phyloP scores from a whole-genome alignment of 2,888 invertebrate genomes.

The Epirrita christyi region DNA sequence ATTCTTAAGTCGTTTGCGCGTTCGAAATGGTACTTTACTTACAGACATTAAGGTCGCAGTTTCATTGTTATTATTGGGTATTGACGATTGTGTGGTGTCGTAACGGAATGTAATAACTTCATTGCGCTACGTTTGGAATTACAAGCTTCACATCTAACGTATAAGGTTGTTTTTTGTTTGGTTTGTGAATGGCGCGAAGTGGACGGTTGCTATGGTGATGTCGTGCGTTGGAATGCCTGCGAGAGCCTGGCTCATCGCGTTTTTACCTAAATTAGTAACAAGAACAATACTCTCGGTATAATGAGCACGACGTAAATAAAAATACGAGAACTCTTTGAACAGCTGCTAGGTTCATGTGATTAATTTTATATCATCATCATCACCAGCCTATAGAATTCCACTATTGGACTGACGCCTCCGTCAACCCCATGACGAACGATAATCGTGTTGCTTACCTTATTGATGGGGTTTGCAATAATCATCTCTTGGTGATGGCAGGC shows the following conservation, averaged over 20 bases:
- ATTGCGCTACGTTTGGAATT: slow-evolving; percentile 67
- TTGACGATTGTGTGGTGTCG: slow-evolving; percentile 73
- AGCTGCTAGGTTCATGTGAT: too few relatives aligned
- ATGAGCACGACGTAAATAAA: slow-evolving; percentile 40
- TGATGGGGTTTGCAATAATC: too few relatives aligned
- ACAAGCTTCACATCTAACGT: slow-evolving; percentile 56
- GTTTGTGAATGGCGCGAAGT: slow-evolving; percentile 53
- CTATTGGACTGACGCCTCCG: too few relatives aligned
- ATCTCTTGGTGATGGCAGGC: too few relatives aligned
- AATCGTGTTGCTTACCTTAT: too few relatives aligned
- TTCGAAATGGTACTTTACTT: slow-evolving; percentile 76
- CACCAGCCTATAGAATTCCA: too few relatives aligned
- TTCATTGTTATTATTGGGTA: slow-evolving; percentile 77
- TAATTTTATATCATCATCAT: too few relatives aligned
- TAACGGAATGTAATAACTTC: slow-evolving; percentile 82
- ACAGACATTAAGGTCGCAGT: slow-evolving; percentile 79
- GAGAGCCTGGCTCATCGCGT: slow-evolving; percentile 65
- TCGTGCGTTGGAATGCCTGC: slow-evolving; percentile 74
- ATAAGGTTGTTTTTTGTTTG: slow-evolving; percentile 74
- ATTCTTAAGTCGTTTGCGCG: slow-evolving; percentile 78
- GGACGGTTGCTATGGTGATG: slow-evolving; percentile 85
- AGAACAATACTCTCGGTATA: slow-evolving; percentile 53
- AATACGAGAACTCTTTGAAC: too few relatives aligned
- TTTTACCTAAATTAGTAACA: slow-evolving; percentile 73
- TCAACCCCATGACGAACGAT: too few relatives aligned